Percentiles rank a stretch among this genome's conserved stretches.
Conservation (phyloP, 1,140 invertebrate species). For the Drosophila subpulchrella region DNA sequence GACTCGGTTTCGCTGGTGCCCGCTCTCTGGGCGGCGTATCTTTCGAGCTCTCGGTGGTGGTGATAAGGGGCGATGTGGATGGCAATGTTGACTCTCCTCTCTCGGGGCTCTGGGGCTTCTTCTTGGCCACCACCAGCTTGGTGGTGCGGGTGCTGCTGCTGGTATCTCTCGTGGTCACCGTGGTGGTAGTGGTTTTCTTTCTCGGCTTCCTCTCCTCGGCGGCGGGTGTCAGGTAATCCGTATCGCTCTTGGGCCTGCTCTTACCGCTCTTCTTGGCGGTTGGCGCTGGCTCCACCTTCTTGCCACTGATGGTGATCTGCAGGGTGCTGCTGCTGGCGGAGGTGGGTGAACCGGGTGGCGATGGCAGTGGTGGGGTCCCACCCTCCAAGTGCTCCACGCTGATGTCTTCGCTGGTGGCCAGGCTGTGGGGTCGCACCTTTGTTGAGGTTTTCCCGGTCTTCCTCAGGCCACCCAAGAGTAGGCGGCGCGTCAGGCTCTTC, state of each 20-base stretch:
- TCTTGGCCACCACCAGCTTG: conserved; percentile 70
- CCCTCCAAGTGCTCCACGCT: conserved; percentile 40
- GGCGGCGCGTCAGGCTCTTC: conserved; percentile 68
- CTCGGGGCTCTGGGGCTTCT: conserved; percentile 35
- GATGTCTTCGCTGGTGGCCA: conserved; percentile 60
- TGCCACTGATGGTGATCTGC: conserved; percentile 79
- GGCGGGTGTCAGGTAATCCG: conserved; percentile 76
- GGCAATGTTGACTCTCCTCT: conserved; percentile 20
- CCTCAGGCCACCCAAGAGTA: conserved; percentile 61
- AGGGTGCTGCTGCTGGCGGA: conserved; percentile 55
- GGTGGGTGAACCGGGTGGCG: conserved; percentile 14
- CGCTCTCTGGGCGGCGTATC: conserved; percentile 79
- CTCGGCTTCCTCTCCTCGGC: conserved; percentile 20
- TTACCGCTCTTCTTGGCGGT: conserved; percentile 34
- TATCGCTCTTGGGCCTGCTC: conserved; percentile 59
- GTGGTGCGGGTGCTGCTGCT: conserved; percentile 62
- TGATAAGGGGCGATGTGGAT: conserved; percentile 66
- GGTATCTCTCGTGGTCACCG: conserved; percentile 54
- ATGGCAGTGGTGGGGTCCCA: conserved; percentile 6
- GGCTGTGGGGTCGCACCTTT: conserved; percentile 69
- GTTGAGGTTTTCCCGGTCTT: conserved; percentile 62
- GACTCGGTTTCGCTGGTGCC: conserved; percentile 79
- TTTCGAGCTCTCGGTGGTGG: conserved; percentile 70
- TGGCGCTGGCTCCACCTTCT: conserved; percentile 67
- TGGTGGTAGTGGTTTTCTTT: conserved; percentile 42